Evolutionary conservation across 2,888 invertebrate species (phyloP).

Genomic region (Acrobasis consociella): DNA sequence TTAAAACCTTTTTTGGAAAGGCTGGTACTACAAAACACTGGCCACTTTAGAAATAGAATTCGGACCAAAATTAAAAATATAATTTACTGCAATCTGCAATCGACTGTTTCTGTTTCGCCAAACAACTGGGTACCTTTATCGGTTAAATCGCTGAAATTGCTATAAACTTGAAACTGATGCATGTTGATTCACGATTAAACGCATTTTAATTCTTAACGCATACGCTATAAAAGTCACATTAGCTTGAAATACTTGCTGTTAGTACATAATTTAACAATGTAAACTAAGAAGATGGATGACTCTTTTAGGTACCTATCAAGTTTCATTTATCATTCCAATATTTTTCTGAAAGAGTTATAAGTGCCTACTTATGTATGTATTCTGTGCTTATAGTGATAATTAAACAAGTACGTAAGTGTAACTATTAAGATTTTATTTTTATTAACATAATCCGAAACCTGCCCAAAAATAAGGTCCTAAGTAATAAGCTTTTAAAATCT

Average conservation of each 20-base stretch:
- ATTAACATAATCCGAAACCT: too few relatives aligned
- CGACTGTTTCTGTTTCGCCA: too few relatives aligned
- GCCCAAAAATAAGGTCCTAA: too few relatives aligned
- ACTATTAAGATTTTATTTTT: too few relatives aligned
- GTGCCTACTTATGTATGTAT: too few relatives aligned
- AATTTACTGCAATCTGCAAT: too few relatives aligned
- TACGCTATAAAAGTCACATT: neutral
- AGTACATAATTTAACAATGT: neutral
- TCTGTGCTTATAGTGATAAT: too few relatives aligned
- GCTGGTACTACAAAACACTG: neutral
- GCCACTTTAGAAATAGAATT: neutral
- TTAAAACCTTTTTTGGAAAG: neutral
- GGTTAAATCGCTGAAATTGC: slow-evolving; percentile 2
- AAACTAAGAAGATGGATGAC: neutral
- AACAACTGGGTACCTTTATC: slow-evolving; percentile 17
- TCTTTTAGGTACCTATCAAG: neutral
- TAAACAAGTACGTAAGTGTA: too few relatives aligned
- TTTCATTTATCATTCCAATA: too few relatives aligned
- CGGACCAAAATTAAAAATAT: neutral
- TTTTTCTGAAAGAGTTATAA: too few relatives aligned
- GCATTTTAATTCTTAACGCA: neutral
- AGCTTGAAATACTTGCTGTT: neutral
- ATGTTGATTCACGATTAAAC: neutral
- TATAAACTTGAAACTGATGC: neutral
- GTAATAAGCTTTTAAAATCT: too few relatives aligned